Conservation (phyloP, 2,888 invertebrate genomes). For the Trichogramma evanescens region DNA sequence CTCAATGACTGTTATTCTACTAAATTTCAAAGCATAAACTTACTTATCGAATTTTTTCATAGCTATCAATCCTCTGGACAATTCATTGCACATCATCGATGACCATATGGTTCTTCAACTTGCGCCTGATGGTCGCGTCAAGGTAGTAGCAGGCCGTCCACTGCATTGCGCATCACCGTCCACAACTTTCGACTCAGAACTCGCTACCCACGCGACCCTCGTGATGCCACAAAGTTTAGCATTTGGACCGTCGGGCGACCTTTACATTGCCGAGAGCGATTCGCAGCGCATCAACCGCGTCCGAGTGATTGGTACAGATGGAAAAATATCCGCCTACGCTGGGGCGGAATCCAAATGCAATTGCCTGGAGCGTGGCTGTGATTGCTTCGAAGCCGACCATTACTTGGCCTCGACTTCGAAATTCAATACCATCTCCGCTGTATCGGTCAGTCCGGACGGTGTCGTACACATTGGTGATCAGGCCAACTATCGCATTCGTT, state of each 20-base stretch:
- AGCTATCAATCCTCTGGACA: slow-evolving; percentile 89
- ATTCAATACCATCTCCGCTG: slow-evolving; percentile 87
- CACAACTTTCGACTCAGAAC: slow-evolving; percentile 72
- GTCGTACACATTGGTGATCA: slow-evolving; percentile 94
- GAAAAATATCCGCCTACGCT: slow-evolving; percentile 86
- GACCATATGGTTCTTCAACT: slow-evolving; percentile 91
- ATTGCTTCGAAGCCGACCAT: slow-evolving; percentile 88
- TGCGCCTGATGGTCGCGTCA: slow-evolving; percentile 83
- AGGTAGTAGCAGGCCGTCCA: slow-evolving; percentile 88
- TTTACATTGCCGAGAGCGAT: slow-evolving; percentile 94
- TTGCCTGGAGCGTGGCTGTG: slow-evolving; percentile 83
- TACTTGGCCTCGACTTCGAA: slow-evolving; percentile 87
- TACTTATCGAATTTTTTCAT: background rate
- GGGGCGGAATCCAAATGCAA: slow-evolving; percentile 92
- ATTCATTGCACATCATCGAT: slow-evolving; percentile 91
- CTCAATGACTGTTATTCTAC: background rate
- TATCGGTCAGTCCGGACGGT: slow-evolving; percentile 89
- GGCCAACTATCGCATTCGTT: slow-evolving; percentile 80
- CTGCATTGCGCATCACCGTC: slow-evolving; percentile 83
- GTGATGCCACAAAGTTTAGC: slow-evolving; percentile 93
- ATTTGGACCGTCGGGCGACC: slow-evolving; percentile 83
- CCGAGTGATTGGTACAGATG: slow-evolving; percentile 85
- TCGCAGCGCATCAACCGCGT: slow-evolving; percentile 89
- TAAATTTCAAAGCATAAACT: background rate
- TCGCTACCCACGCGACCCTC: slow-evolving; percentile 84